Base-by-base conservation (phyloP, 2,888 invertebrate genomes). In the Hoplodrina blanda region DNA sequence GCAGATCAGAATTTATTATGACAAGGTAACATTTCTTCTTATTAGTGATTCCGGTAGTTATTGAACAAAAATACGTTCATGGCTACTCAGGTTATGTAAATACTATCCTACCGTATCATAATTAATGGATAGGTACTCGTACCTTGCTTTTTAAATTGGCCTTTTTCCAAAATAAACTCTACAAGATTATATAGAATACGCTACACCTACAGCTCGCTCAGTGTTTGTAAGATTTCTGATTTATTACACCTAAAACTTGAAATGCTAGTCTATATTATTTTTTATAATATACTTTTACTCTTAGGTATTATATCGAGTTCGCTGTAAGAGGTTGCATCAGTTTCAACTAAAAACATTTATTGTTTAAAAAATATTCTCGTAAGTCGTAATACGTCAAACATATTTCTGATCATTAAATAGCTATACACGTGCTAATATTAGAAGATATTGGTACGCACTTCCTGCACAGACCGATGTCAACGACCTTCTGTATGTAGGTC, bases 81-180 rank as follows among this genome's bases (percentile, higher is more conserved):
- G 53, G 78, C 44, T 53, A 68, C 37, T 53, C 49, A 53, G 41
- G n/a, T 30, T 54, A 59, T 62, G 54, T 60, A 78, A 78, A 73
- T 73, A 73, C 37, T 37, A 68, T 61, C 68, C 41, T 69, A 20
- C n/a, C 10, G 46, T 60, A 49, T 49, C 41, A 73, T 62, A 73
- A 64, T 19, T 62, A 57, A 53, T 46, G 68, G 46, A 13, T 53
- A 53, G n/a, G 49, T 46, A 37, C 8, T 37, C 37, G 37, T 37
- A 82, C 80, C 74, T 80, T 76, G 78, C 80, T 83, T 87, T 84
- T 78, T 70, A 65, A 79, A 83, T 89, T 91, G 90, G 90, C 89
- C 44, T 60, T 75, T 75, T 37, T 86, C 89, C 91, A 91, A 85
- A 84, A 81, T 50, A 85, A 85, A 86, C 73, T 74, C 73, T 71